These are phyloP conservation scores for Cuculus canorus DNA, from an alignment of 2,797 vertebrate species.

Conservation along the genomic window DNA sequence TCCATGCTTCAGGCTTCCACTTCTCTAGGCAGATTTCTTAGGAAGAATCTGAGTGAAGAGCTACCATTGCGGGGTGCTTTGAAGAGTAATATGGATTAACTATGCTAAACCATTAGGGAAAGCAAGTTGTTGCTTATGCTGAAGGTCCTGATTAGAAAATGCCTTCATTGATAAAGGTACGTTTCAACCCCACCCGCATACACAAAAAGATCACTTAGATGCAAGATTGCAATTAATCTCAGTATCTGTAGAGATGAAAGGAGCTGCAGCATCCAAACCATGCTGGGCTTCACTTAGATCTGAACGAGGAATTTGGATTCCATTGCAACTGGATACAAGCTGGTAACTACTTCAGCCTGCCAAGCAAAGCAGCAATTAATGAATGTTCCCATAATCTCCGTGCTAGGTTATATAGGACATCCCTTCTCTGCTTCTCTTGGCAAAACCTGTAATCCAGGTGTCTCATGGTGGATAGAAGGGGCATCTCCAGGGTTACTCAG, in stretches of 20 bases:
- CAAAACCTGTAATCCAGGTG: not conserved
- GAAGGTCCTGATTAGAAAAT: conserved; percentile 46
- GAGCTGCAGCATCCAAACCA: conserved; percentile 29
- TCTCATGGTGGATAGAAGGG: not conserved
- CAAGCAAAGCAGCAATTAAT: not conserved
- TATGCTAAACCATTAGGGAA: conserved; percentile 49
- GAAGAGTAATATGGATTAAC: not conserved
- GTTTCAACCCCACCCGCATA: not conserved
- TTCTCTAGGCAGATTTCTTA: conserved; percentile 15
- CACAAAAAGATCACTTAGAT: not conserved
- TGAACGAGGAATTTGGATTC: not conserved
- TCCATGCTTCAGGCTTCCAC: not conserved
- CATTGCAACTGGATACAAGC: conserved; percentile 20
- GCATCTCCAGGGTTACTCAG: not conserved
- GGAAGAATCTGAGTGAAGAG: not conserved
- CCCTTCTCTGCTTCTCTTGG: not conserved
- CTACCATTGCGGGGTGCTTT: conserved; percentile 19
- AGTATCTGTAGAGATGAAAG: conserved; percentile 39
- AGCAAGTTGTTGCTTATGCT: conserved; percentile 32
- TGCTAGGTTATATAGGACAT: not conserved
- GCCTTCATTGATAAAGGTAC: not conserved
- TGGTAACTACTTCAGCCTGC: conserved; percentile 42
- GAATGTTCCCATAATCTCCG: not conserved
- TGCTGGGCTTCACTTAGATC: not conserved
- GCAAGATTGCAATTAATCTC: conserved; percentile 16